phyloP scores from a whole-genome alignment of 2,888 invertebrate genomes.

The Ochlodes sylvanus region DNA sequence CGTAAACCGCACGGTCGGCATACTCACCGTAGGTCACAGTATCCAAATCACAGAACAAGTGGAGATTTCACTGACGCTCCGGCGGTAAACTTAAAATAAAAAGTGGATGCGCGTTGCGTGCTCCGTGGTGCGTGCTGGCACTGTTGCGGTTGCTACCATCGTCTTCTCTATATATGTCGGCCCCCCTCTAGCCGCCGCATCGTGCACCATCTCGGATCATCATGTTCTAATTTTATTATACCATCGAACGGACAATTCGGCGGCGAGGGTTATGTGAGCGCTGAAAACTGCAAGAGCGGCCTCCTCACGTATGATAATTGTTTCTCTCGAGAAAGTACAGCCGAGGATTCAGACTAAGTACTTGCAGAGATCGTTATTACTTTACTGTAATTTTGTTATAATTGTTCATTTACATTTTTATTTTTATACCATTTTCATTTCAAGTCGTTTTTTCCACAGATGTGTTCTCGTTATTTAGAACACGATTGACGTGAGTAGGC shows the following conservation, averaged over 20 bases:
- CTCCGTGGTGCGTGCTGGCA: conserved; percentile 45
- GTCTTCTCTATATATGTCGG: conserved; percentile 66
- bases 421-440: too few species aligned
- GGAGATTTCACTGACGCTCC: conserved; percentile 14
- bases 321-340: conserved; percentile 14
- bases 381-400: neutral
- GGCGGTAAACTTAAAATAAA: conserved; percentile 24
- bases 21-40: conserved; percentile 29
- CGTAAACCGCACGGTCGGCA: neutral
- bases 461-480: too few species aligned
- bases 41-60: conserved; percentile 28
- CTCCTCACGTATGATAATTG: neutral
- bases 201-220: conserved; percentile 34
- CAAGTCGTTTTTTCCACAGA: too few species aligned
- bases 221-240: conserved; percentile 29
- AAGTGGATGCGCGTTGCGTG: conserved; percentile 45
- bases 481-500: too few species aligned
- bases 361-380: conserved; percentile 10
- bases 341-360: neutral
- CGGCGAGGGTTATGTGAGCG: conserved; percentile 15
- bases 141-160: conserved; percentile 48
- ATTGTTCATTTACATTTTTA: neutral
- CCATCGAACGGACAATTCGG: conserved; percentile 26
- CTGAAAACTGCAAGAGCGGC: conserved; percentile 18
- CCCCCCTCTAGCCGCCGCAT: conserved; percentile 54